Percentiles rank a stretch among this genome's conserved stretches.
These are phyloP conservation scores for Leptura quadrifasciata DNA, from an alignment of 2,888 invertebrate genomes.

Conservation along the genomic window DNA sequence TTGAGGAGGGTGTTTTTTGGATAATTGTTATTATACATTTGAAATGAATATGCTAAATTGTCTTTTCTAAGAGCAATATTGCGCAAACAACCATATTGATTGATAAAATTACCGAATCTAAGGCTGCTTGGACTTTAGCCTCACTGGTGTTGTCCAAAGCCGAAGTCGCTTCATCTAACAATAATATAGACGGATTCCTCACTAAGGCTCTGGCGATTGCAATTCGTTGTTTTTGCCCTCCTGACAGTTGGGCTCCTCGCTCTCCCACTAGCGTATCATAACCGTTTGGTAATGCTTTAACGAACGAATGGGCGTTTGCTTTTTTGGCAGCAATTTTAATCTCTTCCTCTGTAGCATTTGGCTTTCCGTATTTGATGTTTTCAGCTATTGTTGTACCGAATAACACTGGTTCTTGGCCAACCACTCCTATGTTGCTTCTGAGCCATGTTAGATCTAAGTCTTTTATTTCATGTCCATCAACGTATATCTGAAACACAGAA, in stretches of 20 bases:
- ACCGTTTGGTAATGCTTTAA: slow-evolving; percentile 84
- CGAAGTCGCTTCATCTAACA: slow-evolving; percentile 92
- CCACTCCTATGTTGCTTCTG: slow-evolving; percentile 88
- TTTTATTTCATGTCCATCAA: slow-evolving; percentile 83
- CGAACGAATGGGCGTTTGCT: slow-evolving; percentile 87
- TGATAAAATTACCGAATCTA: slow-evolving; percentile 78
- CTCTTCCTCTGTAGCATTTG: slow-evolving; percentile 79
- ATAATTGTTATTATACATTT: no score
- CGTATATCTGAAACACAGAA: slow-evolving; percentile 53
- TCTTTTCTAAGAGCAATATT: no score
- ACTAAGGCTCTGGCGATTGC: slow-evolving; percentile 93
- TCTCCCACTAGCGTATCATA: slow-evolving; percentile 92
- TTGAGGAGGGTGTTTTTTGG: no score
- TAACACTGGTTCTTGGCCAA: slow-evolving; percentile 93
- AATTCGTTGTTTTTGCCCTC: slow-evolving; percentile 94
- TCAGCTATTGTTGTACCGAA: slow-evolving; percentile 90
- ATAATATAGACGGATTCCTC: slow-evolving; percentile 85
- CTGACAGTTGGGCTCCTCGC: slow-evolving; percentile 87
- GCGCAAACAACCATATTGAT: no score
- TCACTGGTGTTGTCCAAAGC: slow-evolving; percentile 92
- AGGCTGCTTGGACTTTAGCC: slow-evolving; percentile 87
- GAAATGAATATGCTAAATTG: no score
- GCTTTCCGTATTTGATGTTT: slow-evolving; percentile 87
- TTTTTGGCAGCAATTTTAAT: slow-evolving; percentile 83
- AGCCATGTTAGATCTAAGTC: slow-evolving; percentile 88